phyloP scores from a whole-genome alignment of 2,888 invertebrate genomes.

The Pomacea canaliculata region DNA sequence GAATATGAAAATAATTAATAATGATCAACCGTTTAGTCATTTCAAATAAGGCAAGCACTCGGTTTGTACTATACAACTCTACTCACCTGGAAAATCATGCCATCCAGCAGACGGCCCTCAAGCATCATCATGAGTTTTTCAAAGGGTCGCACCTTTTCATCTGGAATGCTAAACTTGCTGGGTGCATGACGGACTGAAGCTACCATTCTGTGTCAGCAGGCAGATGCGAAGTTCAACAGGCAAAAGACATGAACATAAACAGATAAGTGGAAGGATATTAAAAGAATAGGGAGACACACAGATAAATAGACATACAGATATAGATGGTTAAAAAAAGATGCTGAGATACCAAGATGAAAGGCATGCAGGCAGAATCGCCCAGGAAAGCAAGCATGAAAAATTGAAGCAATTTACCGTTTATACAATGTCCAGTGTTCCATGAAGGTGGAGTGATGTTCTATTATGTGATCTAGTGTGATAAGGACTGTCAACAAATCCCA shows the following conservation, averaged over 20 bases:
- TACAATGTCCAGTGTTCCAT: constrained; percentile 84
- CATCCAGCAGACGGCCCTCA: constrained; percentile 77
- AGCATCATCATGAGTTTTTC: constrained; percentile 80
- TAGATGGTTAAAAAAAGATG: not conserved
- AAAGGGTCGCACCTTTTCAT: constrained; percentile 78
- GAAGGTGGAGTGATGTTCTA: constrained; percentile 74
- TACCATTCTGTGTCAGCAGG: constrained; percentile 72
- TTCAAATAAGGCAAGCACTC: no score
- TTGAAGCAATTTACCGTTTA: constrained; percentile 72
- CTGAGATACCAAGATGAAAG: no score
- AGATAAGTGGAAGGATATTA: not conserved
- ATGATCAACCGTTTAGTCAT: no score
- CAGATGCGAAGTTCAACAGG: not conserved
- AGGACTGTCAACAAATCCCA: constrained; percentile 72
- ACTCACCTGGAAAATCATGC: constrained; percentile 79
- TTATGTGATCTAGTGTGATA: constrained; percentile 78
- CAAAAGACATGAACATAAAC: not conserved
- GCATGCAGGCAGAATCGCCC: no score
- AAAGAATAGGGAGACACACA: not conserved
- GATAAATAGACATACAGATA: not conserved
- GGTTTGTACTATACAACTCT: no score
- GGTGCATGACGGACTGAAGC: constrained; percentile 79
- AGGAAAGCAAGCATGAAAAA: no score
- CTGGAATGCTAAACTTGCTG: constrained; percentile 75
- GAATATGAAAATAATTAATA: no score